A percentile compares a stretch with the other conserved stretches of the same genome.
Evolutionary conservation across 2,797 vertebrate genomes (phyloP).

Genomic region (Urophycis tenuis): DNA sequence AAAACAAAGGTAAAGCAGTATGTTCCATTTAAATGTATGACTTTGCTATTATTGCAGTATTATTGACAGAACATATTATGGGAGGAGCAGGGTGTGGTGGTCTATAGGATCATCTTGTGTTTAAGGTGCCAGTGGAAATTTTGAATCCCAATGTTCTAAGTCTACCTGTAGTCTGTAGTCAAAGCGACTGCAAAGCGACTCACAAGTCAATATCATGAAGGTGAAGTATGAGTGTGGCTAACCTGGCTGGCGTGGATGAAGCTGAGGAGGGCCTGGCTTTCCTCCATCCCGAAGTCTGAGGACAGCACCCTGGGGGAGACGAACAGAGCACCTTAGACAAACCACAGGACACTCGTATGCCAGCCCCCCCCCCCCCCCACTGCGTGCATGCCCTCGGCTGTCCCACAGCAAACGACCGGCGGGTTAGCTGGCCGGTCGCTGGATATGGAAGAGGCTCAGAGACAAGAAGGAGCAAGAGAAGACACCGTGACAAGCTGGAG

Average conservation of each 20-base stretch:
- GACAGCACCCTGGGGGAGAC: conserved; percentile 48
- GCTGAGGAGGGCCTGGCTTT: conserved; percentile 47
- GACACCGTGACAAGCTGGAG: too few relatives aligned
- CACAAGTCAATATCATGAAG: neutral
- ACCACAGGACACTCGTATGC: neutral
- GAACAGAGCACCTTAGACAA: conserved; percentile 13
- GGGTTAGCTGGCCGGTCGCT: too few relatives aligned
- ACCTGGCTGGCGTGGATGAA: conserved; percentile 52
- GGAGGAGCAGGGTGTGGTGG: neutral
- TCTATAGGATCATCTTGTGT: neutral
- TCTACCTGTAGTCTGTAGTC: neutral
- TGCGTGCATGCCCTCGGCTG: too few relatives aligned
- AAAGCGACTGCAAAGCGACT: neutral
- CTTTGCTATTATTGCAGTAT: neutral
- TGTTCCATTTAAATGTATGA: neutral
- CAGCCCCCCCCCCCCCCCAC: too few relatives aligned
- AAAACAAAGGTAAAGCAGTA: neutral
- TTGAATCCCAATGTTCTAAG: neutral
- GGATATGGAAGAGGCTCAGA: too few relatives aligned
- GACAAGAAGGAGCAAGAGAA: too few relatives aligned
- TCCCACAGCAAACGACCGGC: too few relatives aligned
- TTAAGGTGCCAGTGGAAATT: too few relatives aligned
- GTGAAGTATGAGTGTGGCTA: conserved; percentile 9
- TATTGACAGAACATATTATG: neutral
- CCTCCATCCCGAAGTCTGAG: conserved; percentile 37